phyloP scores from a whole-genome alignment of 1,140 invertebrate genomes.

The Parasteatoda tepidariorum region DNA sequence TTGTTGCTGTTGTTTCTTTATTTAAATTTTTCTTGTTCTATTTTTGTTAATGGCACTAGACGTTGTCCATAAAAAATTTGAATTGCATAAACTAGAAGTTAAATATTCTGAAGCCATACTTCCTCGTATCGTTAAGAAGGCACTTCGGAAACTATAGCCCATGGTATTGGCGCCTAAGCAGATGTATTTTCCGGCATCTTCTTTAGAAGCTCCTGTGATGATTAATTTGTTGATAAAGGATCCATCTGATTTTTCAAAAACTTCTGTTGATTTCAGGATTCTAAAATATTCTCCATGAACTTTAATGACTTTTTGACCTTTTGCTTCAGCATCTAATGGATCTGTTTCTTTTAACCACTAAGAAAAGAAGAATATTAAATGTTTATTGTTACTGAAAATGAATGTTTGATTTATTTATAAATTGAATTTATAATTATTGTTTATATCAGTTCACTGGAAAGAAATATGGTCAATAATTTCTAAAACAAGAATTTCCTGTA shows the following conservation, averaged over 20 bases:
- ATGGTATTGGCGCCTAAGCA: slow-evolving; percentile 66
- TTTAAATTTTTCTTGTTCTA: no score
- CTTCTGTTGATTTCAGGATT: slow-evolving; percentile 58
- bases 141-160: slow-evolving; percentile 65
- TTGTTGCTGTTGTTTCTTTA: no score
- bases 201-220: slow-evolving; percentile 51
- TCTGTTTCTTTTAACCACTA: slow-evolving; percentile 62
- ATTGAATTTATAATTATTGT: no score
- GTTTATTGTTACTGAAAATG: neutral
- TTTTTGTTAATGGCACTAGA: no score
- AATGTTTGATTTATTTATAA: neutral
- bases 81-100: no score
- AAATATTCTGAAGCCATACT: slow-evolving; percentile 63
- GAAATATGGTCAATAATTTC: no score
- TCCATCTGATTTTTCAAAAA: slow-evolving; percentile 61
- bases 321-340: slow-evolving; percentile 6
- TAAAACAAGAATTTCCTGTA: no score
- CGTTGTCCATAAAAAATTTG: no score
- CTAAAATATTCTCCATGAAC: slow-evolving; percentile 54
- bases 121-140: slow-evolving; percentile 63
- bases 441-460: no score
- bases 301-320: slow-evolving; percentile 47
- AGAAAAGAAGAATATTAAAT: slow-evolving; percentile 6
- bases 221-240: slow-evolving; percentile 65
- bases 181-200: slow-evolving; percentile 65